Percentiles rank a stretch among this genome's conserved stretches.
Evolutionary conservation across 2,113 vertebrate genomes (phyloP).

Genomic region (Ophthalmotilapia sp.): DNA sequence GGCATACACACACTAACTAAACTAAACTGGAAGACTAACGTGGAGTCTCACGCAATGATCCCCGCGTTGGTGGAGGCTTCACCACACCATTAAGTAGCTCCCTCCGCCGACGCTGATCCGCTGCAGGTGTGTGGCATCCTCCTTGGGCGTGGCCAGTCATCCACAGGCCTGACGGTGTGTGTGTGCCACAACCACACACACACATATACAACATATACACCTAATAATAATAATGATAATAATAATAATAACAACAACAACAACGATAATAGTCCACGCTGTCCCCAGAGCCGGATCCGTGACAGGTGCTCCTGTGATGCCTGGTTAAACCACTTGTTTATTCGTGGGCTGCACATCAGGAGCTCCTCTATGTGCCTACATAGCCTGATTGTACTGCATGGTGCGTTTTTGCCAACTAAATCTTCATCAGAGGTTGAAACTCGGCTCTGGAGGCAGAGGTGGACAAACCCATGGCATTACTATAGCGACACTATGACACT

Average conservation of each 20-base stretch:
- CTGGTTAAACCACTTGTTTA: background rate
- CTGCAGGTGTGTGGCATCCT: background rate
- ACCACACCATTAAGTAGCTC: background rate
- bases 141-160: background rate
- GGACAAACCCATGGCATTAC: background rate
- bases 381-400: background rate
- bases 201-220: background rate
- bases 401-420: background rate
- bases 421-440: background rate
- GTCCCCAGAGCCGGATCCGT: background rate
- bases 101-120: rapidly evolving
- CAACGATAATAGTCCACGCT: background rate
- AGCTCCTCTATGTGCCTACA: background rate
- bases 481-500: background rate
- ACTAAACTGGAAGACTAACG: background rate
- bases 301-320: background rate
- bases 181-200: background rate
- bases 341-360: rapidly evolving
- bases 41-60: background rate
- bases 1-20: background rate
- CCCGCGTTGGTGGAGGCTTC: background rate
- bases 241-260: background rate
- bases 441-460: background rate
- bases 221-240: background rate
- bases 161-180: background rate